Evolutionary conservation across 2,113 vertebrate species (phyloP), one percentile per base, ranked within the genome.

Genomic region (Tetrao urogallus): DNA sequence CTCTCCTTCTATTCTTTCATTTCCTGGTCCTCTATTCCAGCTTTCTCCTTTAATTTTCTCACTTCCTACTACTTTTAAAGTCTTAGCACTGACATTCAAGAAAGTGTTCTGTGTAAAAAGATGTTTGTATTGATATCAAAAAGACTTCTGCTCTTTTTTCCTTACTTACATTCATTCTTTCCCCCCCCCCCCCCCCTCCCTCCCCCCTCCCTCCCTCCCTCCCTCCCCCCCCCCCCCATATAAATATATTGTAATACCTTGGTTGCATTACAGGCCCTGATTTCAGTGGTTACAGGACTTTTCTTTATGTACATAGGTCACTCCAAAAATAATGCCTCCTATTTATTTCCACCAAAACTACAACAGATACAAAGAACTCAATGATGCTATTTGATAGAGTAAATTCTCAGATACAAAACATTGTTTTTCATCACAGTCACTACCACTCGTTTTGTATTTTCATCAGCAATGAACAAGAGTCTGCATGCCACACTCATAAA

Each of bases 11-110:
- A 4, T 45, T 75, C 34, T 90, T 87, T 94, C 24, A 80, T 91
- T 92, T 86, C 65, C 82, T 86, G 42, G 34, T 69, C 57, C 10
- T 80, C 47, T 82, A 80, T 64, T 78, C 42, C 47, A 61, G 15
- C 21, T 77, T 90, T 83, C 32, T 88, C 60, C n/a, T 86, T 74
- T 88, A 74, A 42, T 70, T 78, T 84, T 91, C 34, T 86, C 24
- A 82, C 40, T 28, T 84, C 3, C 25, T 69, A 6, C 36, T 58
- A 19, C 25, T 85, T 88, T 82, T 71, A 88, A 20, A 72, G 90
- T 93, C 66, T 42, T 45, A 82, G 30, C 18, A 63, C 32, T 8
- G 5, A 70, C 50, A 16, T 20, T 50, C n/a, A 57, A 80, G 63
- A 64, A 11, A 57, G 10, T 42, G 72, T 84, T 78, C 22, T 19